A percentile compares a stretch with the other conserved stretches of the same genome.
These are phyloP conservation scores for Miltochrista miniata DNA, from an alignment of 2,888 invertebrate species.

Conservation along the genomic window DNA sequence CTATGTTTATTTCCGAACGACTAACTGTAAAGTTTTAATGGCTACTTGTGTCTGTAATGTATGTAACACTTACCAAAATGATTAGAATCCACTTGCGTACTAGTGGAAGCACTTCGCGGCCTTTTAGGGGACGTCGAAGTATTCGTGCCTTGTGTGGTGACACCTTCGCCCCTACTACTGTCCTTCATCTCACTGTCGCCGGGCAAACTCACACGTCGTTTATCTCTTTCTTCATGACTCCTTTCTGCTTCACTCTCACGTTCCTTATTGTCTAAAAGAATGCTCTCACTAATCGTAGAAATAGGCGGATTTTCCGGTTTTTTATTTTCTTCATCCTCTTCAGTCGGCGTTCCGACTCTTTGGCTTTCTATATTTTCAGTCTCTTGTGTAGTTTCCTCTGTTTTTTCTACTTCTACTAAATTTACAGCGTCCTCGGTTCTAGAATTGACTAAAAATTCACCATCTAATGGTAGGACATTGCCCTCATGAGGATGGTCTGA, in stretches of 20 bases:
- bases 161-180: slow-evolving; percentile 62
- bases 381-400: slow-evolving; percentile 53
- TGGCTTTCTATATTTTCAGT: slow-evolving; percentile 68
- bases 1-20: too few relatives aligned
- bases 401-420: slow-evolving; percentile 45
- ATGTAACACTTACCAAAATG: slow-evolving; percentile 87
- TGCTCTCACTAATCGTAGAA: slow-evolving; percentile 89
- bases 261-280: slow-evolving; percentile 77
- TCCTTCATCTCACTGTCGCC: slow-evolving; percentile 77
- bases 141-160: slow-evolving; percentile 68
- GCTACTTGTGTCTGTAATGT: neutral
- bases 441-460: slow-evolving; percentile 70
- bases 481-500: slow-evolving; percentile 71
- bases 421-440: slow-evolving; percentile 51
- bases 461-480: slow-evolving; percentile 73
- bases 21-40: too few relatives aligned
- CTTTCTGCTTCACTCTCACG: slow-evolving; percentile 64
- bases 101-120: slow-evolving; percentile 91
- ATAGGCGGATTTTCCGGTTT: slow-evolving; percentile 86
- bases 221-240: slow-evolving; percentile 73
- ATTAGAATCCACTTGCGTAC: slow-evolving; percentile 93
- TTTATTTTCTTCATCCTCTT: slow-evolving; percentile 63
- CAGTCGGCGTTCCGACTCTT: slow-evolving; percentile 51
- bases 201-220: slow-evolving; percentile 86
- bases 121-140: slow-evolving; percentile 86